Conservation (phyloP, 2,113 vertebrate genomes). For the Corynorhinus townsendii region DNA sequence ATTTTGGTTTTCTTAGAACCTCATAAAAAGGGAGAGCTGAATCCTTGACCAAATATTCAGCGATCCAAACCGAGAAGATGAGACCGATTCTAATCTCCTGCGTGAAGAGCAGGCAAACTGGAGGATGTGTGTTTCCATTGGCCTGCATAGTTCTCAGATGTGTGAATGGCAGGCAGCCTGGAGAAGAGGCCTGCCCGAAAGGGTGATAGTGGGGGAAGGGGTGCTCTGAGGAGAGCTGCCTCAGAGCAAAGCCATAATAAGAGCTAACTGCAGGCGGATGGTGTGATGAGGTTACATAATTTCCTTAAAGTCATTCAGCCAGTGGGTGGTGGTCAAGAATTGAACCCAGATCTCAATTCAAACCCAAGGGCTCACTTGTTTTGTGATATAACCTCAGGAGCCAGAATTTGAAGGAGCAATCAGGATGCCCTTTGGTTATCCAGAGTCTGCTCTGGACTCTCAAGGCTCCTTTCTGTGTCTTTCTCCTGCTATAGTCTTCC, state of each 20-base stretch:
- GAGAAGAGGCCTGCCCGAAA: not conserved
- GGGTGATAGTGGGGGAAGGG: not conserved
- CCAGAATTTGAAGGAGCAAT: not conserved
- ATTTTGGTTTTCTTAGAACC: constrained; percentile 66
- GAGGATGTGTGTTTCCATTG: not conserved
- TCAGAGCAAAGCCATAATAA: not conserved
- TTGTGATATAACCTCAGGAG: not conserved
- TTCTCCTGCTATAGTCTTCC: not conserved
- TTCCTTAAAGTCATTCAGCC: not conserved
- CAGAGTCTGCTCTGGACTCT: not conserved
- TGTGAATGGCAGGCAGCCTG: constrained; percentile 40
- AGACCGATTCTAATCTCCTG: constrained; percentile 57
- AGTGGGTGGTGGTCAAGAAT: not conserved
- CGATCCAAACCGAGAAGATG: constrained; percentile 67
- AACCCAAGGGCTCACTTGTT: not conserved
- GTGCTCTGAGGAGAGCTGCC: not conserved
- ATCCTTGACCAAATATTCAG: constrained; percentile 62
- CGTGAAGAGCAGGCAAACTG: constrained; percentile 6
- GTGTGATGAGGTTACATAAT: no score
- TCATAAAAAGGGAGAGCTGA: constrained; percentile 61
- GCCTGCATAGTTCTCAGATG: constrained; percentile 44
- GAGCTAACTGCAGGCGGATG: not conserved
- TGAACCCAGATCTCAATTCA: not conserved
- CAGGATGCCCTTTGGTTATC: not conserved
- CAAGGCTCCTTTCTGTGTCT: not conserved